Conservation (phyloP, 1,140 invertebrate genomes). For the Penaeus chinensis region DNA sequence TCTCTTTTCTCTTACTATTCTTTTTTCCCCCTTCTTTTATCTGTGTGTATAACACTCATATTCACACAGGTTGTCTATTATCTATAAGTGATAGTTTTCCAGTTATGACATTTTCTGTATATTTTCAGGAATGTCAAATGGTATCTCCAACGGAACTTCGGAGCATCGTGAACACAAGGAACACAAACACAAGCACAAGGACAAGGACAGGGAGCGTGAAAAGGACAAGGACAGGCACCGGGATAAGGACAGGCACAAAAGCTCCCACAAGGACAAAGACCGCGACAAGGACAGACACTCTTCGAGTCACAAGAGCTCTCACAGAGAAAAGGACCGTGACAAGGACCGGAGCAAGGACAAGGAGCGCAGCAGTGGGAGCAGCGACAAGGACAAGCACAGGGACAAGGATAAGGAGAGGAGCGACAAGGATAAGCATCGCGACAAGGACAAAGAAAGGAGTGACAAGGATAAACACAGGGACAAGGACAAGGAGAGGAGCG, state of each 20-base stretch:
- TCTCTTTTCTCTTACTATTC: not conserved
- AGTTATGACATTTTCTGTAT: not conserved
- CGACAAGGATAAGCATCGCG: constrained; percentile 67
- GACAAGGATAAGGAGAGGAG: constrained; percentile 67
- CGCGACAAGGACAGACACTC: constrained; percentile 49
- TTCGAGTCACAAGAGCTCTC: constrained; percentile 56
- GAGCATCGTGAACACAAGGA: constrained; percentile 63
- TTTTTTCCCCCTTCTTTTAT: too few relatives aligned
- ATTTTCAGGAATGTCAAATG: constrained; percentile 60
- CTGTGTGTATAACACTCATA: not conserved
- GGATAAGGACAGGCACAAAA: constrained; percentile 50
- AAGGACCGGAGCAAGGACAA: constrained; percentile 71
- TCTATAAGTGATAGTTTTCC: not conserved
- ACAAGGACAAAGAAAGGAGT: constrained; percentile 55
- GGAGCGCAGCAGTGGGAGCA: constrained; percentile 60
- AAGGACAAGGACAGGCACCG: constrained; percentile 40
- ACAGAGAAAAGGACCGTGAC: constrained; percentile 66
- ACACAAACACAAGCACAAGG: constrained; percentile 63
- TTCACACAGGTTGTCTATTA: not conserved
- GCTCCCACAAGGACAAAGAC: constrained; percentile 57
- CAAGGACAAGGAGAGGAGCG: constrained; percentile 72
- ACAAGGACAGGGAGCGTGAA: constrained; percentile 45
- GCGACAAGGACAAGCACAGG: constrained; percentile 68
- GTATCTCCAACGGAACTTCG: constrained; percentile 61
- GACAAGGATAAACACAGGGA: constrained; percentile 67